Percentiles rank a stretch among this genome's conserved stretches.
These are phyloP conservation scores for Rapana venosa DNA, from an alignment of 2,888 invertebrate genomes.

Conservation along the genomic window DNA sequence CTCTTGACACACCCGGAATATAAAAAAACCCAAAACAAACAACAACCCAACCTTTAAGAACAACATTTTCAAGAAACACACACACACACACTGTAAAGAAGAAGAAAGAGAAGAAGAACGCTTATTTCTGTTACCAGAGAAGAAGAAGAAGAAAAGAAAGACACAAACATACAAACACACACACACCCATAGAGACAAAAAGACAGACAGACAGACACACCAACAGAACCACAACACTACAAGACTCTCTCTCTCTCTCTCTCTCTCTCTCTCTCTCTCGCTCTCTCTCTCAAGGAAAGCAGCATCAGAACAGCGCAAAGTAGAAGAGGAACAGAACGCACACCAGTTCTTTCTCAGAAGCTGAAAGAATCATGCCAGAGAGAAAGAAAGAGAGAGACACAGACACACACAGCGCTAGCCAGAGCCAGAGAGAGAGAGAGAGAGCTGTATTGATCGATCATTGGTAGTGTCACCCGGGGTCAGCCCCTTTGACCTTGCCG, in stretches of 20 bases:
- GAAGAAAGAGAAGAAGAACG: neutral
- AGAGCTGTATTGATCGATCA: neutral
- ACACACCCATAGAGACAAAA: neutral
- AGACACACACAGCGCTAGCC: neutral
- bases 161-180: neutral
- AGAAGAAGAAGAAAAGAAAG: neutral
- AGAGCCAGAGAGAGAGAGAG: neutral
- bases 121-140: neutral
- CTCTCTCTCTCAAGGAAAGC: too few relatives aligned
- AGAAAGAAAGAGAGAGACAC: neutral
- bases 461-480: conserved; percentile 14
- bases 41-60: too few relatives aligned
- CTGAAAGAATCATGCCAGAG: neutral
- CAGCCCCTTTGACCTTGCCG: conserved; percentile 30
- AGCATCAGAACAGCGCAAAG: too few relatives aligned
- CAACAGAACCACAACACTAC: neutral
- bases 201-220: neutral
- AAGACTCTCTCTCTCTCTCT: too few relatives aligned
- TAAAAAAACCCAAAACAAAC: too few relatives aligned
- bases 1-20: too few relatives aligned
- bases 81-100: neutral
- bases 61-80: neutral
- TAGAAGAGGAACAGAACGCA: too few relatives aligned
- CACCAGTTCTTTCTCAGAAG: too few relatives aligned
- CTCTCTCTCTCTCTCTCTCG: too few relatives aligned